phyloP scores from a whole-genome alignment of 2,888 invertebrate genomes.

The Rosalia funebris region DNA sequence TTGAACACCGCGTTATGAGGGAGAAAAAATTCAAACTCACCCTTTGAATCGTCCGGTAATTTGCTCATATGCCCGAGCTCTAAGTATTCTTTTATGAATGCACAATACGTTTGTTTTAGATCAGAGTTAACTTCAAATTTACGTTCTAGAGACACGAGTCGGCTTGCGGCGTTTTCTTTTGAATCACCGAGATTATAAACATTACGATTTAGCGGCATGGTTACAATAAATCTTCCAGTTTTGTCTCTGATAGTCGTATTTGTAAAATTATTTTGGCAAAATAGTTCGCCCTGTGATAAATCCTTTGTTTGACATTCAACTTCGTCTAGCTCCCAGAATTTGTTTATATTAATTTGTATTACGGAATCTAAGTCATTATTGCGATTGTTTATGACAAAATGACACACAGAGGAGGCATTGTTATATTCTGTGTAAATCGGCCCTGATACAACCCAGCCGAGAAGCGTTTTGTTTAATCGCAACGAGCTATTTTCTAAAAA shows the following conservation, averaged over 20 bases:
- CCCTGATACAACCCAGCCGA: conserved; percentile 35
- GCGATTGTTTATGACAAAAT: too few relatives aligned
- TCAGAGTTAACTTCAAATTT: conserved; percentile 20
- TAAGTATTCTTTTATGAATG: conserved; percentile 29
- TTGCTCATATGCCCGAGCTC: conserved; percentile 29
- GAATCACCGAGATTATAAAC: conserved; percentile 32
- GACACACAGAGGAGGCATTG: neutral
- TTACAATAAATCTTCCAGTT: conserved; percentile 25
- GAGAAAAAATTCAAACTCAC: conserved; percentile 21
- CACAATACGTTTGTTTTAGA: conserved; percentile 17
- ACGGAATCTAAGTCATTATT: neutral
- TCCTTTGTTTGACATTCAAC: neutral
- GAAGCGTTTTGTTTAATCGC: conserved; percentile 26
- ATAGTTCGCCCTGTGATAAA: conserved; percentile 5
- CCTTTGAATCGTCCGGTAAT: neutral
- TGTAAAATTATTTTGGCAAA: conserved; percentile 30
- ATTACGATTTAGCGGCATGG: conserved; percentile 19
- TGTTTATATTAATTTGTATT: neutral
- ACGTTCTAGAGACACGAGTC: conserved; percentile 32
- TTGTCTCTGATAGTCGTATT: conserved; percentile 14
- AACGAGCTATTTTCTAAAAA: conserved; percentile 15
- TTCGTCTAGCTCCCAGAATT: conserved; percentile 17
- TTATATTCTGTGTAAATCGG: neutral
- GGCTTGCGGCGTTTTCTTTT: conserved; percentile 20
- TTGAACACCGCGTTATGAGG: conserved; percentile 30